Evolutionary conservation across 2,888 invertebrate genomes (phyloP).

Genomic region (Amphipyra tragopoginis): DNA sequence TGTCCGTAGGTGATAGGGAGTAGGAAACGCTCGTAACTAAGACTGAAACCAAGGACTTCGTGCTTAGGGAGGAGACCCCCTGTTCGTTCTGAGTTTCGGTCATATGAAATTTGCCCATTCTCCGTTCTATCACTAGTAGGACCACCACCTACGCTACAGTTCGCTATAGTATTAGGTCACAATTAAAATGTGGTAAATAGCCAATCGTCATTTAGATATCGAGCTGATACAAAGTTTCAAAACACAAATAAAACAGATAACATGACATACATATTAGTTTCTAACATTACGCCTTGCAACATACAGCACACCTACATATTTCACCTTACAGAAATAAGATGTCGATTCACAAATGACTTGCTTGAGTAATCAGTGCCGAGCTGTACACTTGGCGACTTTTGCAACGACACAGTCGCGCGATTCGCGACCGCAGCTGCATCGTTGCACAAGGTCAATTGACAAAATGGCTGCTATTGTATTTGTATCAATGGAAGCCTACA

Average conservation of each 20-base stretch:
- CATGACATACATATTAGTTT: slow-evolving; percentile 1
- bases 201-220: not conserved
- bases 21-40: too few species aligned
- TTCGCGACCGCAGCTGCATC: slow-evolving; percentile 42
- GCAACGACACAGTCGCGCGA: slow-evolving; percentile 29
- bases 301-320: slow-evolving; percentile 17
- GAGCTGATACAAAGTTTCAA: too few species aligned
- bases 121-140: too few species aligned
- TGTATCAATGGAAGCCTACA: slow-evolving; percentile 46
- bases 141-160: too few species aligned
- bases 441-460: slow-evolving; percentile 53
- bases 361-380: slow-evolving; percentile 40
- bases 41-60: too few species aligned
- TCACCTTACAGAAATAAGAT: slow-evolving; percentile 25
- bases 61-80: too few species aligned
- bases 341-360: slow-evolving; percentile 5
- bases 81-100: too few species aligned
- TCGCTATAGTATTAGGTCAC: too few species aligned
- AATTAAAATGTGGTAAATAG: too few species aligned
- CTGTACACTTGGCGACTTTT: slow-evolving; percentile 35
- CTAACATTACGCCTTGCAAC: slow-evolving; percentile 7
- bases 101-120: too few species aligned
- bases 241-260: too few species aligned
- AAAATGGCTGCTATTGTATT: slow-evolving; percentile 51
- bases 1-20: too few species aligned